Evolutionary conservation across 2,113 vertebrate genomes (phyloP).

Genomic region (Tyrannus savana): DNA sequence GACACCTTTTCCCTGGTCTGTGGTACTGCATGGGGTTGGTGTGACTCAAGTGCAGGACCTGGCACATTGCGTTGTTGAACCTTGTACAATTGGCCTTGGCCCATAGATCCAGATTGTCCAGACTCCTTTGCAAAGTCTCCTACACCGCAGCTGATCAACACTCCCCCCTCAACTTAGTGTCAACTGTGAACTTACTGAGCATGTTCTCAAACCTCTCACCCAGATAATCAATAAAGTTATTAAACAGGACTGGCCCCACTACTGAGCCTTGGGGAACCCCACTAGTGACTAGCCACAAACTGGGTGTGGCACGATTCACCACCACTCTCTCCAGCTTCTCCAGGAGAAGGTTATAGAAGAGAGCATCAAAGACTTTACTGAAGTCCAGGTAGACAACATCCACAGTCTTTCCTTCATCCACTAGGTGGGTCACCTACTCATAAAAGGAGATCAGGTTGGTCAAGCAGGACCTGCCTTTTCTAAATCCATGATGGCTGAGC

Average conservation of each 20-base stretch:
- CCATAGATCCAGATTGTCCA: neutral
- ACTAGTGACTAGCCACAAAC: neutral
- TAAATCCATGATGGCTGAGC: too few species aligned
- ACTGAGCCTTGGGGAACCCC: neutral
- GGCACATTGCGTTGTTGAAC: neutral
- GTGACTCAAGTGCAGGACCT: neutral
- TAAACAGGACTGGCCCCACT: neutral
- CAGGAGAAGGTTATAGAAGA: neutral
- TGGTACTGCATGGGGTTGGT: neutral
- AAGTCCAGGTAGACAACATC: too few species aligned
- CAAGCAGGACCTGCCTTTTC: too few species aligned
- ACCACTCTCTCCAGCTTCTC: neutral
- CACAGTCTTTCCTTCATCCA: too few species aligned
- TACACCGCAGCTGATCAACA: neutral
- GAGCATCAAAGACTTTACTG: neutral
- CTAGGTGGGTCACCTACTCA: too few species aligned
- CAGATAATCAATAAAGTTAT: neutral
- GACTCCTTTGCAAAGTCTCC: neutral
- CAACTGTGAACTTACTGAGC: neutral
- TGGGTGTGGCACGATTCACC: neutral
- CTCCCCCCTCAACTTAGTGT: neutral
- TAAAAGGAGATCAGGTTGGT: too few species aligned
- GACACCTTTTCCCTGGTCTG: neutral
- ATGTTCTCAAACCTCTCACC: neutral
- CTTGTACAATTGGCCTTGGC: too few species aligned